Evolutionary conservation across 1,140 invertebrate species (phyloP).

Genomic region (Drosophila dunni): DNA sequence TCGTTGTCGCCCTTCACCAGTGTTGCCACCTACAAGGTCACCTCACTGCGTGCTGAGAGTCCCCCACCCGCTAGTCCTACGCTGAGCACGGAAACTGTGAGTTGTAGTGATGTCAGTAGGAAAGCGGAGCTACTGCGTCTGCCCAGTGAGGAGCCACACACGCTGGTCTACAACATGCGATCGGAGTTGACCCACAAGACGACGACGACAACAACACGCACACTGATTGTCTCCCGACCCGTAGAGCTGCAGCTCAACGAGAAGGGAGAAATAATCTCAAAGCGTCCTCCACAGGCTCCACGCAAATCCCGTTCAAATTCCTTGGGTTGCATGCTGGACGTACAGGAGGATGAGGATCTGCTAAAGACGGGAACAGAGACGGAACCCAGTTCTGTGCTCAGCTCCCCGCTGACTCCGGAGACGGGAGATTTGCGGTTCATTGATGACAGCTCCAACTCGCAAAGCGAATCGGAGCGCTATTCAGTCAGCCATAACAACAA

Average conservation of each 20-base stretch:
- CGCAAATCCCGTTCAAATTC: slow-evolving; percentile 74
- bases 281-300: slow-evolving; percentile 47
- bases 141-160: slow-evolving; percentile 50
- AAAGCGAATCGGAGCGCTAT: slow-evolving; percentile 75
- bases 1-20: slow-evolving; percentile 67
- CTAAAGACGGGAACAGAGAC: neutral
- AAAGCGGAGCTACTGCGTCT: slow-evolving; percentile 58
- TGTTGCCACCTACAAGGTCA: slow-evolving; percentile 64
- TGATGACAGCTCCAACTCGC: slow-evolving; percentile 78
- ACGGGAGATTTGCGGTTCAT: slow-evolving; percentile 74
- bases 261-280: slow-evolving; percentile 69
- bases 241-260: slow-evolving; percentile 75
- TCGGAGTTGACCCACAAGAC: slow-evolving; percentile 61
- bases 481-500: slow-evolving; percentile 47
- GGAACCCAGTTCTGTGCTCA: slow-evolving; percentile 37
- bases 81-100: slow-evolving; percentile 55
- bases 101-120: slow-evolving; percentile 50
- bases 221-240: slow-evolving; percentile 68
- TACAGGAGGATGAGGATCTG: slow-evolving; percentile 31
- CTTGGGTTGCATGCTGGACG: slow-evolving; percentile 73
- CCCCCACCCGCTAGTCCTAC: slow-evolving; percentile 64
- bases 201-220: slow-evolving; percentile 71
- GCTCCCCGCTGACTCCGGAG: slow-evolving; percentile 58
- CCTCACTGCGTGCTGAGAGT: slow-evolving; percentile 47
- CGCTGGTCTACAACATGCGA: slow-evolving; percentile 48